Evolutionary conservation across 2,113 vertebrate species (phyloP).

Genomic region (Apaloderma vittatum): DNA sequence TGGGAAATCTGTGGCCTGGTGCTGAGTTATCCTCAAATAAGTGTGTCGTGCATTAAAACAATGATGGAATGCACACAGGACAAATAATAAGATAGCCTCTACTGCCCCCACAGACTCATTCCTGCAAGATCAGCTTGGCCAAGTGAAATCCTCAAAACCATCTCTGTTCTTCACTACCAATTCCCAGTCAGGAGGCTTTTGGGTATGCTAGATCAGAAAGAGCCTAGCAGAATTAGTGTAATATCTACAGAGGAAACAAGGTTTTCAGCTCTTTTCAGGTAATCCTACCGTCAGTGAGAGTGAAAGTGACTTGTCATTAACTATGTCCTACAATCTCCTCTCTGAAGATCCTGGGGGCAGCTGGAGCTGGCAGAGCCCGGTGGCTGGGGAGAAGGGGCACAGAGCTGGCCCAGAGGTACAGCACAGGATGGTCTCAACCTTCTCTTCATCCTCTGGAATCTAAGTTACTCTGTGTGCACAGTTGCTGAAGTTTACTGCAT

Average conservation of each 20-base stretch:
- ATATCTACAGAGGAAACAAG: not conserved
- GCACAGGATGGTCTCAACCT: not conserved
- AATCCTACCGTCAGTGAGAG: not conserved
- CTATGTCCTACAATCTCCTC: not conserved
- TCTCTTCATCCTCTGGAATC: not conserved
- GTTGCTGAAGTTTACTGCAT: slow-evolving; percentile 51
- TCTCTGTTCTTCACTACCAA: not conserved
- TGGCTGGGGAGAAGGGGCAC: not conserved
- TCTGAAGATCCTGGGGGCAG: not conserved
- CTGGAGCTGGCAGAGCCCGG: not conserved
- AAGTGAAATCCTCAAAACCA: not conserved
- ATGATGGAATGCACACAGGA: not conserved
- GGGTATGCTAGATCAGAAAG: not conserved
- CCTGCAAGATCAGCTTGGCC: not conserved
- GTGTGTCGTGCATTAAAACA: not conserved
- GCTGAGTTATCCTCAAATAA: not conserved
- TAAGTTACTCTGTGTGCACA: not conserved
- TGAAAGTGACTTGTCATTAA: not conserved
- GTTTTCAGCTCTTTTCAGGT: not conserved
- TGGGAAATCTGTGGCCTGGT: not conserved
- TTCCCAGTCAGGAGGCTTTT: not conserved
- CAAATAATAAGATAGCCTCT: slow-evolving; percentile 5
- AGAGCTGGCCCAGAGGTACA: not conserved
- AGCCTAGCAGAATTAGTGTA: not conserved
- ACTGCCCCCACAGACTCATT: slow-evolving; percentile 36